These are phyloP conservation scores for Strix aluco DNA, from an alignment of 2,113 vertebrate genomes.

Conservation along the genomic window DNA sequence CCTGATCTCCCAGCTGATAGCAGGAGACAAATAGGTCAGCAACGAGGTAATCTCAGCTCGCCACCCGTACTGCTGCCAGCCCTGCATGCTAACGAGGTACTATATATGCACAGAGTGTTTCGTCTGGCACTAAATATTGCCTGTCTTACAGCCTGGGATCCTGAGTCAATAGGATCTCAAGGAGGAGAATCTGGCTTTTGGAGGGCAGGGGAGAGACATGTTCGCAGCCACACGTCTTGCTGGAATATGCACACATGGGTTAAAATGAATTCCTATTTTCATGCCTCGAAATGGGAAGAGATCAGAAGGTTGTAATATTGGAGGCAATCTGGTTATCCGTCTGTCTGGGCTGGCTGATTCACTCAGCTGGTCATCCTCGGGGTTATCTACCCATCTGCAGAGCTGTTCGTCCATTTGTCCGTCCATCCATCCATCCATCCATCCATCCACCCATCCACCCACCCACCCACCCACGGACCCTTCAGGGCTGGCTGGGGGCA, in stretches of 20 bases:
- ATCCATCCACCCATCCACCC: too few relatives aligned
- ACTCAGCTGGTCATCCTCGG: not conserved
- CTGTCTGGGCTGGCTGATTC: not conserved
- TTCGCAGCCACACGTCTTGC: fast-evolving
- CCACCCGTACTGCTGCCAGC: not conserved
- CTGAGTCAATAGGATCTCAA: not conserved
- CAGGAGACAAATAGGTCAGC: slow-evolving; percentile 32
- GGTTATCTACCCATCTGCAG: not conserved
- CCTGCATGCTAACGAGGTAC: slow-evolving; percentile 16
- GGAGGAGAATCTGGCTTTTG: not conserved
- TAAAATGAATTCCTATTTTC: not conserved
- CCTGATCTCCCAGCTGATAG: not conserved
- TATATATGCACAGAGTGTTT: not conserved
- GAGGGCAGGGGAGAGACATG: not conserved
- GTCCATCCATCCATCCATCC: fast-evolving
- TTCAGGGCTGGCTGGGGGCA: not conserved
- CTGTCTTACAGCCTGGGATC: not conserved
- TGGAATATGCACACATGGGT: not conserved
- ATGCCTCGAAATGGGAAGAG: not conserved
- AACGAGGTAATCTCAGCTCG: not conserved
- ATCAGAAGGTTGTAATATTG: not conserved
- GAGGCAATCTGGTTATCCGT: not conserved
- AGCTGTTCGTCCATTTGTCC: not conserved
- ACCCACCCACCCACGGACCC: fast-evolving
- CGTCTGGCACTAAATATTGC: not conserved